phyloP scores from a whole-genome alignment of 2,113 vertebrate species.

The Sphyrna mokarran region DNA sequence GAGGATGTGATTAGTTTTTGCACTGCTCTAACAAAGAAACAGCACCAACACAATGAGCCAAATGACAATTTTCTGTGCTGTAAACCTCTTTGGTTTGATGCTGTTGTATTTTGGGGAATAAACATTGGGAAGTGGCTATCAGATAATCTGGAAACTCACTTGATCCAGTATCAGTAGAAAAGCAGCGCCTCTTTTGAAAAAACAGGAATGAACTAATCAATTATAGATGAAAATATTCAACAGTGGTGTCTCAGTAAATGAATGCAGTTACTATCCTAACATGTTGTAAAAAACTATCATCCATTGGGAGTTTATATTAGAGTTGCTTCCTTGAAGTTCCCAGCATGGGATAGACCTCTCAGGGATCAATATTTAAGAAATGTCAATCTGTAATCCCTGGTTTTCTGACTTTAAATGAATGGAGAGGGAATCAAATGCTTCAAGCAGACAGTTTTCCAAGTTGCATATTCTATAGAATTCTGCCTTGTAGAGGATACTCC shows the following conservation, averaged over 20 bases:
- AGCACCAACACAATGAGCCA: not conserved
- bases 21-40: not conserved
- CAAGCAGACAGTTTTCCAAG: not conserved
- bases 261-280: not conserved
- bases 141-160: not conserved
- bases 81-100: not conserved
- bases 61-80: not conserved
- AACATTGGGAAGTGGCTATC: not conserved
- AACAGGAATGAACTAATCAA: not conserved
- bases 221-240: not conserved
- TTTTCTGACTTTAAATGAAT: not conserved
- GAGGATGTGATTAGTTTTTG: not conserved
- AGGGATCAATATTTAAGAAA: not conserved
- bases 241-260: not conserved
- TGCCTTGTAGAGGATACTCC: not conserved
- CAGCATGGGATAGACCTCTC: not conserved
- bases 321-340: not conserved
- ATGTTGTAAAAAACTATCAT: not conserved
- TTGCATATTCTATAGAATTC: not conserved
- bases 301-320: not conserved
- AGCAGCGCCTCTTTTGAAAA: not conserved
- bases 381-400: not conserved
- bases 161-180: not conserved
- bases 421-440: not conserved
- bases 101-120: not conserved